Evolutionary conservation across 2,888 invertebrate genomes (phyloP).

Genomic region (Rhingia campestris): DNA sequence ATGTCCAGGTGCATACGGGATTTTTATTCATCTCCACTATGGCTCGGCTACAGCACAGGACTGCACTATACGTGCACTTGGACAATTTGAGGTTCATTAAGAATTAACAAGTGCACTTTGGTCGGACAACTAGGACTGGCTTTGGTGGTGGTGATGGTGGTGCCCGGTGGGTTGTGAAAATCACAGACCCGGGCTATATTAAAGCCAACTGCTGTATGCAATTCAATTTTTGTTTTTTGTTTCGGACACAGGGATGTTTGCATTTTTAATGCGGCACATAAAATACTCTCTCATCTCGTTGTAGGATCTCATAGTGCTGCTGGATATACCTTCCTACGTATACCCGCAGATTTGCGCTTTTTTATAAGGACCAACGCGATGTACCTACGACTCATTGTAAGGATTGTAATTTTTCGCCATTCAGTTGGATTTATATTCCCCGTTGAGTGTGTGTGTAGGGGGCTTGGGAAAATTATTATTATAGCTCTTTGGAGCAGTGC

Average conservation of each 20-base stretch:
- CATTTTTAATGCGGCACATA: slow-evolving; percentile 66
- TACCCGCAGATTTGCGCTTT: neutral
- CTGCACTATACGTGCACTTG: slow-evolving; percentile 43
- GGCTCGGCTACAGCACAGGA: slow-evolving; percentile 3
- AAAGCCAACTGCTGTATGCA: slow-evolving; percentile 62
- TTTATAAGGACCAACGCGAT: slow-evolving; percentile 35
- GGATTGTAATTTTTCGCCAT: slow-evolving; percentile 50
- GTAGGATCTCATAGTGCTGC: neutral
- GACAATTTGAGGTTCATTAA: slow-evolving; percentile 66
- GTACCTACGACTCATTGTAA: slow-evolving; percentile 27
- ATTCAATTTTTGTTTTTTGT: neutral
- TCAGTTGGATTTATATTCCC: slow-evolving; percentile 56
- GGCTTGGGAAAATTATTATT: slow-evolving; percentile 48
- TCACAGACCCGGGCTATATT: slow-evolving; percentile 74
- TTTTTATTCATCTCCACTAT: slow-evolving; percentile 34
- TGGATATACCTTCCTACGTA: neutral
- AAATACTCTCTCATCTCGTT: slow-evolving; percentile 45
- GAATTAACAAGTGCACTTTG: slow-evolving; percentile 71
- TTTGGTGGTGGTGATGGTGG: slow-evolving; percentile 6
- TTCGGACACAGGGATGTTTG: slow-evolving; percentile 64
- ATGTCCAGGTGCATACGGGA: slow-evolving; percentile 1
- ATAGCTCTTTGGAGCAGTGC: slow-evolving; percentile 40
- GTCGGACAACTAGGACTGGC: slow-evolving; percentile 57
- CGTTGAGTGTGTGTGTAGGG: neutral
- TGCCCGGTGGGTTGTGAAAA: slow-evolving; percentile 63